Evolutionary conservation across 2,888 invertebrate species (phyloP), one percentile per base, ranked within the genome.

Genomic region (Anodontia alba): DNA sequence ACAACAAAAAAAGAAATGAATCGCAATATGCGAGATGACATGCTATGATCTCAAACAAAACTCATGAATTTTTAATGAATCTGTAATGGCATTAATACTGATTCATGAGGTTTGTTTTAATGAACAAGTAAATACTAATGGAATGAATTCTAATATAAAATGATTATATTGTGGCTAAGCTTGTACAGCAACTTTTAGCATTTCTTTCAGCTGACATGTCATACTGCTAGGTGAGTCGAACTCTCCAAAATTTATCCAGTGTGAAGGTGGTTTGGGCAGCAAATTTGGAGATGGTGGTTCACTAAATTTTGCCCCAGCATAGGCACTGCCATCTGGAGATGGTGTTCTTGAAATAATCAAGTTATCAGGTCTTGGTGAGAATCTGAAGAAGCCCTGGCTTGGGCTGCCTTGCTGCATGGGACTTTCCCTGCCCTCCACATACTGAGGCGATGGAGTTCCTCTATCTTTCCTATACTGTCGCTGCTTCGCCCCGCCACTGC

Each of bases 261-360:
- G 97, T 87, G 96, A 96, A 80, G 97, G 97, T 90, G 97, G 97
- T 93, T 96, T 97, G 80, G 97, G 97, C 92, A 97, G 95, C 86
- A 96, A 96, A 90, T 96, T 96, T 66, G 97, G 97, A 78, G 97
- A 96, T 72, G 97, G 97, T 76, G 97, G 96, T 89, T 97, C 97
- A 92, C 97, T 97, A 95, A 97, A 97, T 94, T 97, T 97, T 93
- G 97, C 96, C 93, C 96, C 97, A 87, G 97, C 97, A 84, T 94
- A 95, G 62, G 91, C 90, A 83, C 68, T 80, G 29, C 77, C 86
- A 57, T 78, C 78, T 42, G 86, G 86, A 23, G 86, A 86, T 67
- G 80, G 83, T n/a, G 86, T 83, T 67, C 86, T 68, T 36, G 81
- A 81, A 33, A 78, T 36, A 10, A 26, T 57, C 43, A 73, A 33